Percentiles rank a stretch among this genome's conserved stretches.
These are phyloP conservation scores for Stegana nigrithorax DNA, from an alignment of 2,888 invertebrate genomes.

Conservation along the genomic window DNA sequence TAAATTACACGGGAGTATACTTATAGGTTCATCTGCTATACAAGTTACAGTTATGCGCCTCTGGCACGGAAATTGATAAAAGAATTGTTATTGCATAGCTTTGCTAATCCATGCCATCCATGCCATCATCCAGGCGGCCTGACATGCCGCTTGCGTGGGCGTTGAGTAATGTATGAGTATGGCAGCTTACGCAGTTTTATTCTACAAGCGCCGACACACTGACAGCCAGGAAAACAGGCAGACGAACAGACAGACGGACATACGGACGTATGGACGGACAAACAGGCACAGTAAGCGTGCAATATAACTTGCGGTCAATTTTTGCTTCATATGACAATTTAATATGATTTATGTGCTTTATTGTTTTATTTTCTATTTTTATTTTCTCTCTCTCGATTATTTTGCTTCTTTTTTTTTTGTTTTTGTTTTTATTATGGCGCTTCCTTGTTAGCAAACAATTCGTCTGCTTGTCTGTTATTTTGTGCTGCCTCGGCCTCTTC, in stretches of 20 bases:
- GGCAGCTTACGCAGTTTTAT: neutral
- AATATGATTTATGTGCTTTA: slow-evolving; percentile 59
- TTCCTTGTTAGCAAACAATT: neutral
- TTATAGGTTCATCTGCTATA: too few species aligned
- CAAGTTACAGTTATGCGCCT: too few species aligned
- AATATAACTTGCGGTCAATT: slow-evolving; percentile 51
- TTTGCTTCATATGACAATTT: slow-evolving; percentile 57
- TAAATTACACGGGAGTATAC: slow-evolving; percentile 1
- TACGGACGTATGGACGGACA: neutral
- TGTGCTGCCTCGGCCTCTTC: neutral
- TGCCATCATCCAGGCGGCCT: neutral
- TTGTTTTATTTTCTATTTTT: slow-evolving; percentile 48
- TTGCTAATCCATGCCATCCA: slow-evolving; percentile 1
- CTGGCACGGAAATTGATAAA: slow-evolving; percentile 11
- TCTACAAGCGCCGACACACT: neutral
- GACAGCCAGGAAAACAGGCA: neutral
- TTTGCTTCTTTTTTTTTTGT: slow-evolving; percentile 37
- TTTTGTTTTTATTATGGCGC: neutral
- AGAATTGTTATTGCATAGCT: neutral
- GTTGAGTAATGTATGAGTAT: neutral
- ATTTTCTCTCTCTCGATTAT: slow-evolving; percentile 3
- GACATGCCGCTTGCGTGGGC: slow-evolving; percentile 7
- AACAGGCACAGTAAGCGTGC: neutral
- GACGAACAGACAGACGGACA: neutral
- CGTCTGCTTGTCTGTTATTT: neutral